Conservation (phyloP, 2,888 invertebrate genomes). For the Dryobota labecula region DNA sequence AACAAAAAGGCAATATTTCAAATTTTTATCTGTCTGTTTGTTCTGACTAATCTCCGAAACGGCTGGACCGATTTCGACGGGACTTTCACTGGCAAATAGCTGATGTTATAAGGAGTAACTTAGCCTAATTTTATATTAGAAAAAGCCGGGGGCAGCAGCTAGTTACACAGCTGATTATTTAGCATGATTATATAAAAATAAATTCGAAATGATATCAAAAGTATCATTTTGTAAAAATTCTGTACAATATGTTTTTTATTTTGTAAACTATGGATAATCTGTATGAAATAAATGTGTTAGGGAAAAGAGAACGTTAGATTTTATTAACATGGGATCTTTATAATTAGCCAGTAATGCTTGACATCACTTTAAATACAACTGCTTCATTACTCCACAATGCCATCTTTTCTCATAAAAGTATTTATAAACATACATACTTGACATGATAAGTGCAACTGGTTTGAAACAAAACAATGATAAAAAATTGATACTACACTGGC, state of each 20-base stretch:
- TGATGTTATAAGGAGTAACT: too few species aligned
- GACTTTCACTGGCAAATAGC: too few species aligned
- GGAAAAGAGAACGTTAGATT: too few species aligned
- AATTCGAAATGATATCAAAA: slow-evolving; percentile 7
- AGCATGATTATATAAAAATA: slow-evolving; percentile 7
- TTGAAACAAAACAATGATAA: not conserved
- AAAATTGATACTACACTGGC: not conserved
- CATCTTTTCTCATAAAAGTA: not conserved
- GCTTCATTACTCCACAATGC: not conserved
- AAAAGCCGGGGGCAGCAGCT: too few species aligned
- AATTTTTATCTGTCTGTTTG: too few species aligned
- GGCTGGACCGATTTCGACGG: too few species aligned
- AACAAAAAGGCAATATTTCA: too few species aligned
- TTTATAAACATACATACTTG: not conserved
- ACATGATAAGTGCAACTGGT: not conserved
- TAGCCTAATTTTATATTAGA: too few species aligned
- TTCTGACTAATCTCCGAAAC: too few species aligned
- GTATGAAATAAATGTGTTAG: not conserved
- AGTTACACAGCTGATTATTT: too few species aligned
- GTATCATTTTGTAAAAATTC: too few species aligned
- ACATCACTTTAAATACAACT: not conserved
- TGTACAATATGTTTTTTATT: not conserved
- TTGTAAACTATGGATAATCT: not conserved
- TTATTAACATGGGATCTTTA: not conserved
- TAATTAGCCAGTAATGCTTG: not conserved